These are phyloP conservation scores for Pycnomerus fuliginosus DNA, from an alignment of 2,888 invertebrate species.

Conservation along the genomic window DNA sequence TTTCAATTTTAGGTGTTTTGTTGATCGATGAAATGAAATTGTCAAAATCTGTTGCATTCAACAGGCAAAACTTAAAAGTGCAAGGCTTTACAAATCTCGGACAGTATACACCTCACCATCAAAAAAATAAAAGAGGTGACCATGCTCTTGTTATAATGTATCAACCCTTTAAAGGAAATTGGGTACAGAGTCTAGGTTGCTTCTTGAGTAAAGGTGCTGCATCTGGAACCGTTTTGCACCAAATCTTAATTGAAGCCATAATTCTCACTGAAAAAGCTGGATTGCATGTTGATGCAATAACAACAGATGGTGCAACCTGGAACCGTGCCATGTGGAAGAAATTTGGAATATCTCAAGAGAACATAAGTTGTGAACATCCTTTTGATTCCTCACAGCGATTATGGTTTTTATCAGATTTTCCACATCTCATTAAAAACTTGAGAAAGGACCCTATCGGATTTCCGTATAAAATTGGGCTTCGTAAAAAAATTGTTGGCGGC, in stretches of 20 bases:
- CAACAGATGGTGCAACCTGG: slow-evolving; percentile 25
- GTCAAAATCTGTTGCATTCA: slow-evolving; percentile 6
- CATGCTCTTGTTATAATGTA: slow-evolving; percentile 22
- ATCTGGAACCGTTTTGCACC: slow-evolving; percentile 5
- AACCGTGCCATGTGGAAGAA: slow-evolving; percentile 27
- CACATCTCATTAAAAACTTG: slow-evolving; percentile 16
- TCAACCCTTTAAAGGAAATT: slow-evolving; percentile 18
- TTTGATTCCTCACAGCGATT: slow-evolving; percentile 12
- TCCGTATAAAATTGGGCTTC: no score
- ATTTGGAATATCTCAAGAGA: slow-evolving; percentile 14
- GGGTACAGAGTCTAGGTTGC: slow-evolving; percentile 8
- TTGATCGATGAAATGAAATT: slow-evolving; percentile 19
- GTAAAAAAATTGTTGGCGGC: no score
- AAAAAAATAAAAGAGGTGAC: slow-evolving; percentile 12
- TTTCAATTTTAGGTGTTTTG: slow-evolving; percentile 5
- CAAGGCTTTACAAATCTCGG: slow-evolving; percentile 18
- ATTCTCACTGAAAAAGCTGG: slow-evolving; percentile 22
- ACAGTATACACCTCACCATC: slow-evolving; percentile 14
- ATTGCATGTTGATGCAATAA: slow-evolving; percentile 20
- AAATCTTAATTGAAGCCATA: slow-evolving; percentile 13
- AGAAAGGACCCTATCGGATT: no score
- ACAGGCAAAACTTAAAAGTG: slow-evolving; percentile 12
- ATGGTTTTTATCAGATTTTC: slow-evolving; percentile 23
- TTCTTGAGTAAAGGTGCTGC: slow-evolving; percentile 15
- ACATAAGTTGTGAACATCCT: slow-evolving; percentile 16